Percentiles rank a stretch among this genome's conserved stretches.
These are phyloP conservation scores for Rhodophaea formosa DNA, from an alignment of 2,888 invertebrate species.

Conservation along the genomic window DNA sequence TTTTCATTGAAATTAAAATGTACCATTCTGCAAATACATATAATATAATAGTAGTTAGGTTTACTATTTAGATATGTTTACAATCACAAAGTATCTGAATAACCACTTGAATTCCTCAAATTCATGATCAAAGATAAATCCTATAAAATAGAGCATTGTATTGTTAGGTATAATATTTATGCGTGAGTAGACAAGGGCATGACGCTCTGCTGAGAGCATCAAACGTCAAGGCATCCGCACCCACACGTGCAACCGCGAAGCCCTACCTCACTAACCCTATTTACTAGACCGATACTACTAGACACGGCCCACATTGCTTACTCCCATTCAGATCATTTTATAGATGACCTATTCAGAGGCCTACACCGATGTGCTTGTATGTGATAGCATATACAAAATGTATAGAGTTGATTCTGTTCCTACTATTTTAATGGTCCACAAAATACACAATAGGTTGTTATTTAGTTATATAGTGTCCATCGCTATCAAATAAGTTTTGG, in stretches of 20 bases:
- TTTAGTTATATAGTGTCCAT: too few relatives aligned
- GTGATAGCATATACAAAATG: too few relatives aligned
- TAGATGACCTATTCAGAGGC: conserved; percentile 3
- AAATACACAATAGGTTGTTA: too few relatives aligned
- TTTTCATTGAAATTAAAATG: too few relatives aligned
- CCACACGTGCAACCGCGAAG: conserved; percentile 59
- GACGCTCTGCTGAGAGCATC: conserved; percentile 33
- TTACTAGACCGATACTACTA: conserved; percentile 53
- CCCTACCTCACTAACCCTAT: conserved; percentile 69
- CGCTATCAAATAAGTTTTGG: too few relatives aligned
- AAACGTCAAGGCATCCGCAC: conserved; percentile 42
- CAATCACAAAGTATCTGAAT: too few relatives aligned
- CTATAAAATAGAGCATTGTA: conserved; percentile 22
- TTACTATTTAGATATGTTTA: too few relatives aligned
- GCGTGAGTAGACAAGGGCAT: conserved; percentile 47
- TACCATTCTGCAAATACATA: too few relatives aligned
- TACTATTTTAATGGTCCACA: too few relatives aligned
- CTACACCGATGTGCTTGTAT: neutral
- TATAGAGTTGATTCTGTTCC: too few relatives aligned
- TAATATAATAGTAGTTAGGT: too few relatives aligned
- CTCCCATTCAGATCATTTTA: conserved; percentile 38
- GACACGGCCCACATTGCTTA: conserved; percentile 37
- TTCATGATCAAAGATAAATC: neutral
- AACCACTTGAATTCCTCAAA: too few relatives aligned
- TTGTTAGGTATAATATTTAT: conserved; percentile 41